Conservation (phyloP, 1,140 invertebrate species). For the Drosophila nebulosa region DNA sequence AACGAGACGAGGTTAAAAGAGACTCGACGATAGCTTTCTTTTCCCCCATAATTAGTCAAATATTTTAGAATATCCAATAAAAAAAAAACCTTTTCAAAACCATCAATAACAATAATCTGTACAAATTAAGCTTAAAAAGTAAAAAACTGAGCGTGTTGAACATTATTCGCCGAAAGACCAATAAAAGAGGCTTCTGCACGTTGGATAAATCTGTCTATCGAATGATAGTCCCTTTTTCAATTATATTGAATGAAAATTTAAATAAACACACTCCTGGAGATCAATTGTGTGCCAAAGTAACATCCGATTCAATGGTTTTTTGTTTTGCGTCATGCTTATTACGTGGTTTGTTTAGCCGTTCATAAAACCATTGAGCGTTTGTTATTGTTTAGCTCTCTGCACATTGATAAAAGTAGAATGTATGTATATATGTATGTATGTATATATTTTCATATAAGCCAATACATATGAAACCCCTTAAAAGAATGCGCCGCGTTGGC, state of each 20-base stretch:
- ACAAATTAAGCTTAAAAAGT: too few species aligned
- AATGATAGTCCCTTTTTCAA: neutral
- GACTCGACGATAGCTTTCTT: too few species aligned
- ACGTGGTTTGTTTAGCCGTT: neutral
- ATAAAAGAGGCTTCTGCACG: too few species aligned
- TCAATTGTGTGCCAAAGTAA: neutral
- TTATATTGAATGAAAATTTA: neutral
- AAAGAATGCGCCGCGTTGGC: neutral
- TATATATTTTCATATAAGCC: neutral
- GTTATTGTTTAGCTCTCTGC: conserved; percentile 1
- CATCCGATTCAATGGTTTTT: neutral
- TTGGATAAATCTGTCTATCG: too few species aligned
- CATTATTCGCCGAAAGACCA: too few species aligned
- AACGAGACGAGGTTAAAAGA: too few species aligned
- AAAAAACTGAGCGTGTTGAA: too few species aligned
- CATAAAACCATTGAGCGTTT: neutral
- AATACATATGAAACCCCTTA: neutral
- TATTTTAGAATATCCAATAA: too few species aligned
- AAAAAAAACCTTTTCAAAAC: too few species aligned
- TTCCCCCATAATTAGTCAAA: too few species aligned
- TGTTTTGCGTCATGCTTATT: neutral
- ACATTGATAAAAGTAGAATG: neutral
- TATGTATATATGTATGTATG: neutral
- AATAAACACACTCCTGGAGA: neutral
- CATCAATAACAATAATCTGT: too few species aligned